Percentiles rank a stretch among this genome's conserved stretches.
Conservation (phyloP, 2,888 invertebrate species). For the Heliothis peltigera region DNA sequence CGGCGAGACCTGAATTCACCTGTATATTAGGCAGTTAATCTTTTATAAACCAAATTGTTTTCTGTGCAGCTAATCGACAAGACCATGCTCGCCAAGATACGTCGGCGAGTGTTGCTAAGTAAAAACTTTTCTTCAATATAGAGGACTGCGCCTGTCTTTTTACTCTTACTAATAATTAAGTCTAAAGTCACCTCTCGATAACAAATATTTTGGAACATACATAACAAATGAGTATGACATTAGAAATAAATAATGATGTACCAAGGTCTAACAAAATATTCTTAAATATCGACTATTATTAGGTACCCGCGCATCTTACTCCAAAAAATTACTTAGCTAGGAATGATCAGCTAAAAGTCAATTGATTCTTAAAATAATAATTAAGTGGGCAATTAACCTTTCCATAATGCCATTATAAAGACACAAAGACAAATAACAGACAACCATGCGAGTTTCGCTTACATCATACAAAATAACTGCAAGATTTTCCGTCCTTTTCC, state of each 20-base stretch:
- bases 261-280: slow-evolving; percentile 61
- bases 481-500: no score
- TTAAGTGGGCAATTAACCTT: no score
- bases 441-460: no score
- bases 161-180: slow-evolving; percentile 16
- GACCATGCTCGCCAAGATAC: neutral
- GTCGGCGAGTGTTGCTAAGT: neutral
- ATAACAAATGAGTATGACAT: slow-evolving; percentile 2
- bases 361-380: no score
- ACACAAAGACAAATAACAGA: no score
- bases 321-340: neutral
- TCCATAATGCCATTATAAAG: no score
- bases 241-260: slow-evolving; percentile 30
- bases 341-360: neutral
- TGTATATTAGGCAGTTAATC: no score
- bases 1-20: no score
- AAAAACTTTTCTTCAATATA: neutral
- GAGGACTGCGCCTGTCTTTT: slow-evolving; percentile 38
- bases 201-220: slow-evolving; percentile 25
- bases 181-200: slow-evolving; percentile 18
- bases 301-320: neutral
- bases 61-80: no score
- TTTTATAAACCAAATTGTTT: no score
- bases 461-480: no score
- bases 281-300: slow-evolving; percentile 1